Evolutionary conservation across 2,113 vertebrate species (phyloP).

Genomic region (Tor tambroides): DNA sequence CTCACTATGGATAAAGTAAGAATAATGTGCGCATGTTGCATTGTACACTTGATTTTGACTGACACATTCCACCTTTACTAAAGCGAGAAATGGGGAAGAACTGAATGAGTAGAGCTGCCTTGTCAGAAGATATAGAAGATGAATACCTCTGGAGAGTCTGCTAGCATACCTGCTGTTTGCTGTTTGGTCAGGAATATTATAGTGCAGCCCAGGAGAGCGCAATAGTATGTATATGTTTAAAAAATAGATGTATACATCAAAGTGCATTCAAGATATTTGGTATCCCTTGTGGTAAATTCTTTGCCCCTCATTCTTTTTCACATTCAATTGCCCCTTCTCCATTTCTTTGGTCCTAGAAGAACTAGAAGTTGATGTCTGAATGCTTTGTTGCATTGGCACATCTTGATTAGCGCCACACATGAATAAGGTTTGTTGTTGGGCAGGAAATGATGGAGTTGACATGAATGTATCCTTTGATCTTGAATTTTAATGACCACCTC

Average conservation of each 20-base stretch:
- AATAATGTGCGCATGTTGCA: conserved; percentile 4
- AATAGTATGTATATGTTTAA: conserved; percentile 48
- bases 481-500: conserved; percentile 80
- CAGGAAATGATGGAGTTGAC: conserved; percentile 63
- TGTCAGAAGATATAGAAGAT: conserved; percentile 33
- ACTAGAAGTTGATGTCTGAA: conserved; percentile 7
- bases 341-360: conserved; percentile 28
- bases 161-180: conserved; percentile 23
- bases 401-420: conserved; percentile 24
- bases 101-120: conserved; percentile 20
- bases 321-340: conserved; percentile 23
- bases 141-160: background rate
- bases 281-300: conserved; percentile 25
- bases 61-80: conserved; percentile 29
- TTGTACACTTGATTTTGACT: background rate
- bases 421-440: conserved; percentile 39
- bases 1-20: background rate
- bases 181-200: conserved; percentile 23
- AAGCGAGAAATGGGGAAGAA: background rate
- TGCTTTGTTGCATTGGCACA: background rate
- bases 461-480: conserved; percentile 75
- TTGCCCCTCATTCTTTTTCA: conserved; percentile 26
- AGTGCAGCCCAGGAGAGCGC: background rate
- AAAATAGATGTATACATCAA: conserved; percentile 53
- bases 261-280: conserved; percentile 17